Conservation (phyloP, 2,113 vertebrate genomes). For the Phodopus roborovskii region DNA sequence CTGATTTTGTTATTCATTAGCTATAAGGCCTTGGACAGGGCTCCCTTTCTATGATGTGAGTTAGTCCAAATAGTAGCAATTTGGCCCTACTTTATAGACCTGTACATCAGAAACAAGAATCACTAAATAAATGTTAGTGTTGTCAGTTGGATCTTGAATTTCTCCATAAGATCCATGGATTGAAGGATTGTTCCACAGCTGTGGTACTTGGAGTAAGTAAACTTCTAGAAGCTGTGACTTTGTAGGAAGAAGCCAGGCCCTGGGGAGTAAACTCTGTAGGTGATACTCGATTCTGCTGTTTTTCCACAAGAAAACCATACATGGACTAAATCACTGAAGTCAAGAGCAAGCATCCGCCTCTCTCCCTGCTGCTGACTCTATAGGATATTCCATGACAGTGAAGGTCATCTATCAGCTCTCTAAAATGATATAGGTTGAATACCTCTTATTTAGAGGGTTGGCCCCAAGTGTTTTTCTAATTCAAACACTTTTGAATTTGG, state of each 20-base stretch:
- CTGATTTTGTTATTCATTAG: not conserved
- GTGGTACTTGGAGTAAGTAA: not conserved
- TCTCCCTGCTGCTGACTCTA: not conserved
- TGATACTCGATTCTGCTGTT: not conserved
- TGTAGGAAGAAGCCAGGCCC: not conserved
- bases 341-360: not conserved
- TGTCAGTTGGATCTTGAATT: not conserved
- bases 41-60: not conserved
- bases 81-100: not conserved
- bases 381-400: not conserved
- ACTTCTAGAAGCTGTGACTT: accelerated
- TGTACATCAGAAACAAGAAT: not conserved
- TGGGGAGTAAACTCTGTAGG: not conserved
- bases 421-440: not conserved
- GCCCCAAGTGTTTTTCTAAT: not conserved
- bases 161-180: not conserved
- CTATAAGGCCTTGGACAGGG: not conserved
- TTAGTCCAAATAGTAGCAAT: not conserved
- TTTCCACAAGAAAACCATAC: too few species aligned
- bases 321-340: not conserved
- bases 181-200: not conserved
- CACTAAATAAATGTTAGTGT: not conserved
- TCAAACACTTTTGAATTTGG: not conserved
- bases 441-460: not conserved
- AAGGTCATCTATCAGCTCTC: not conserved